Conservation (phyloP, 2,888 invertebrate species). For the Stictocephala bisonia region DNA sequence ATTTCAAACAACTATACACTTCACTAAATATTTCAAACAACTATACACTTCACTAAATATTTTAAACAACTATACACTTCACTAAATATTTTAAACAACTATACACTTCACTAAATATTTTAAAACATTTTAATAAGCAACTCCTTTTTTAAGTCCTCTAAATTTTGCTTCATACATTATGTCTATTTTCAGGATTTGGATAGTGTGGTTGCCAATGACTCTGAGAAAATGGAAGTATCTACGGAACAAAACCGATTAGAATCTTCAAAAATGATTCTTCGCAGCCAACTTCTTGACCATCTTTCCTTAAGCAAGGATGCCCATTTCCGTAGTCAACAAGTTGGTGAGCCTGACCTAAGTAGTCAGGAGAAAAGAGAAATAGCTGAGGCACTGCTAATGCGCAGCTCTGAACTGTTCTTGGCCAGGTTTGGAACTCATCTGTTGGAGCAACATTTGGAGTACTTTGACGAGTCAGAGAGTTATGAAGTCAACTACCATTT, state of each 20-base stretch:
- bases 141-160: too few species aligned
- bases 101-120: too few species aligned
- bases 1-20: too few species aligned
- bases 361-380: slow-evolving; percentile 76
- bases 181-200: too few species aligned
- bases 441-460: slow-evolving; percentile 74
- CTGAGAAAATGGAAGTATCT: slow-evolving; percentile 22
- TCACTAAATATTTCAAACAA: too few species aligned
- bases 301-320: slow-evolving; percentile 72
- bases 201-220: too few species aligned
- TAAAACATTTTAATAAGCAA: too few species aligned
- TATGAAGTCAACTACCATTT: slow-evolving; percentile 68
- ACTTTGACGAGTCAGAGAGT: slow-evolving; percentile 69
- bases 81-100: too few species aligned
- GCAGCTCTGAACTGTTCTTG: slow-evolving; percentile 78
- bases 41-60: too few species aligned
- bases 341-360: slow-evolving; percentile 79
- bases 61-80: too few species aligned
- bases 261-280: slow-evolving; percentile 50
- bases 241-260: neutral
- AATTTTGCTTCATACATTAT: too few species aligned
- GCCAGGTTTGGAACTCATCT: slow-evolving; percentile 81
- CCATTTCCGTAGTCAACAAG: slow-evolving; percentile 85
- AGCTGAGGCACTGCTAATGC: slow-evolving; percentile 72
- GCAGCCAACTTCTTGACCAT: slow-evolving; percentile 71